Percentiles rank a stretch among this genome's conserved stretches.
Evolutionary conservation across 2,888 invertebrate genomes (phyloP).

Genomic region (Pogonocherus hispidulus): DNA sequence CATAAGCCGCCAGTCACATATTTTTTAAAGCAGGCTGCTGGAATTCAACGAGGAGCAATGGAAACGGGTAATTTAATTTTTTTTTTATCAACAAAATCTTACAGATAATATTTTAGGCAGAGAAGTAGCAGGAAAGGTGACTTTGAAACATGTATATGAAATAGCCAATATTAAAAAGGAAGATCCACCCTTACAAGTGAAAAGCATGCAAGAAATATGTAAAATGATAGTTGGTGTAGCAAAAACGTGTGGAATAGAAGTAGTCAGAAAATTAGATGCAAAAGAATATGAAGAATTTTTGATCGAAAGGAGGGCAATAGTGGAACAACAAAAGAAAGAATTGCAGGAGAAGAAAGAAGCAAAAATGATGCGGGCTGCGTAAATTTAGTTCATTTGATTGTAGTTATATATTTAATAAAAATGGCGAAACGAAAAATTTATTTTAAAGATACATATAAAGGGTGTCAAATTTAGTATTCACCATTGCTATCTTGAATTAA

Average conservation of each 20-base stretch:
- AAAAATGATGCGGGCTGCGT: constrained; percentile 88
- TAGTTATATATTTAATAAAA: too few species aligned
- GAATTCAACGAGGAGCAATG: constrained; percentile 87
- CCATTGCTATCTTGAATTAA: too few species aligned
- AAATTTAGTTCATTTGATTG: constrained; percentile 43
- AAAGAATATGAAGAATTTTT: constrained; percentile 88
- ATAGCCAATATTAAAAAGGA: constrained; percentile 96
- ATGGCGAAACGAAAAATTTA: too few species aligned
- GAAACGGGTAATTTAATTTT: constrained; percentile 68
- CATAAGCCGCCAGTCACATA: constrained; percentile 91
- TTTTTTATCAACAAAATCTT: background rate
- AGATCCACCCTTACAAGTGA: constrained; percentile 81
- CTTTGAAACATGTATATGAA: constrained; percentile 96
- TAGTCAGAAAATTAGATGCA: constrained; percentile 83
- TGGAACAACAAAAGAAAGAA: constrained; percentile 82
- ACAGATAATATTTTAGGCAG: constrained; percentile 69
- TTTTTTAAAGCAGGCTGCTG: constrained; percentile 95
- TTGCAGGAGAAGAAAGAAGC: constrained; percentile 89
- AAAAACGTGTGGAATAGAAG: constrained; percentile 86
- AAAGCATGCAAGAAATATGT: constrained; percentile 81
- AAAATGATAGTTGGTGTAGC: constrained; percentile 84
- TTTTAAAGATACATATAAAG: too few species aligned
- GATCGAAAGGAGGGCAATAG: constrained; percentile 77
- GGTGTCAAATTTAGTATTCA: too few species aligned
- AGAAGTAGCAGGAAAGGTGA: constrained; percentile 90